phyloP scores from a whole-genome alignment of 30 jellyfish, hydroid and myxozoan genomes.

The Aurelia sp. region DNA sequence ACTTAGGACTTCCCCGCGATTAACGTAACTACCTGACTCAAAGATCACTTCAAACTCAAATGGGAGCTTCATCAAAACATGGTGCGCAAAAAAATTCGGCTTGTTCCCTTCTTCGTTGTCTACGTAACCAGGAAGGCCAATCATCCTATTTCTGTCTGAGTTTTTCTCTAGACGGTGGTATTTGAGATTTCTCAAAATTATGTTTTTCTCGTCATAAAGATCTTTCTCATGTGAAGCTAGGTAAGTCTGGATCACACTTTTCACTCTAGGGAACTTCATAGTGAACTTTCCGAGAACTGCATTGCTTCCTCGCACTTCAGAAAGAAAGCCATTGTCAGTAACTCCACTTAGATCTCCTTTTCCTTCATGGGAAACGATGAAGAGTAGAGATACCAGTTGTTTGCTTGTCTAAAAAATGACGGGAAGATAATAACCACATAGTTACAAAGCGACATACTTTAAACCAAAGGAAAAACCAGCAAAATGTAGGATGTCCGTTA shows the following conservation, averaged over 20 bases:
- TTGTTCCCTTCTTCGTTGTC: conserved; percentile 40
- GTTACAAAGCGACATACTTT: too few relatives aligned
- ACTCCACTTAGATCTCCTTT: conserved; percentile 32
- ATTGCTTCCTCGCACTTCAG: conserved; percentile 69
- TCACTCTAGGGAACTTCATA: conserved; percentile 60
- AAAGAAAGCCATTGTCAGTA: conserved; percentile 35
- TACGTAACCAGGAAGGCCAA: conserved; percentile 81
- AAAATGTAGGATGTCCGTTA: too few relatives aligned
- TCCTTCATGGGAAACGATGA: conserved; percentile 88
- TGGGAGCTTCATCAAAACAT: conserved; percentile 79
- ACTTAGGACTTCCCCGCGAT: conserved; percentile 36
- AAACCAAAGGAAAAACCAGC: too few relatives aligned
- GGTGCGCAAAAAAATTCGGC: conserved; percentile 78
- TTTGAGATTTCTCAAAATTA: conserved; percentile 56
- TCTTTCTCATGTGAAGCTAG: conserved; percentile 72
- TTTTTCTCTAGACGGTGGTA: conserved; percentile 60
- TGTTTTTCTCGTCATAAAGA: conserved; percentile 75
- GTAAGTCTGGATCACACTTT: conserved; percentile 54
- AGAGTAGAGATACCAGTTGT: conserved; percentile 84
- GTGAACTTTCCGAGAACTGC: conserved; percentile 72
- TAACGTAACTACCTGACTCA: conserved; percentile 70
- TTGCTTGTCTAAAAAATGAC: conserved; percentile 35
- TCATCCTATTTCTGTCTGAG: conserved; percentile 58
- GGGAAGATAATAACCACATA: too few relatives aligned
- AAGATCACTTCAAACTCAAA: conserved; percentile 81